These are phyloP conservation scores for Macrosoma leucophasiata DNA, from an alignment of 2,888 invertebrate species.

Conservation along the genomic window DNA sequence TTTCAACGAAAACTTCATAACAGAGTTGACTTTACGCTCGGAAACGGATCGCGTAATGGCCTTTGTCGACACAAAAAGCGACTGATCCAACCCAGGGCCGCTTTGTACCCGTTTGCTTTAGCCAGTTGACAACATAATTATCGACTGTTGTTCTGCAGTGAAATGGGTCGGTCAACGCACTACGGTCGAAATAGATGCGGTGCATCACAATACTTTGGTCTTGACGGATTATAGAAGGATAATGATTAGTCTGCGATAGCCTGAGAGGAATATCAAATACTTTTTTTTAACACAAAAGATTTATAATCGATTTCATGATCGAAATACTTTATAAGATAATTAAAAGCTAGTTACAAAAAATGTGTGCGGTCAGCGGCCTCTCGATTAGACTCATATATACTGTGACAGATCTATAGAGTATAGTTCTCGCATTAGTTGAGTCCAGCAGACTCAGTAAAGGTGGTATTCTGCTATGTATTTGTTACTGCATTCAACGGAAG, in stretches of 20 bases:
- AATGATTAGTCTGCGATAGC: slow-evolving; percentile 1
- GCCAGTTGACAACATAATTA: slow-evolving; percentile 68
- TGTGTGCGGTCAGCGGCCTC: too few species aligned
- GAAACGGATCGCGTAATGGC: slow-evolving; percentile 68
- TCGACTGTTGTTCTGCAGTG: slow-evolving; percentile 44
- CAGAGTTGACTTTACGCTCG: slow-evolving; percentile 63
- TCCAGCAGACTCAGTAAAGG: too few species aligned
- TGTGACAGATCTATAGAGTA: too few species aligned
- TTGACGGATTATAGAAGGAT: slow-evolving; percentile 2
- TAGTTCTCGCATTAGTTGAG: too few species aligned
- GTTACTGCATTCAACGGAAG: too few species aligned
- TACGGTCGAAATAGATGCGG: slow-evolving; percentile 41
- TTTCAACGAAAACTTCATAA: slow-evolving; percentile 69
- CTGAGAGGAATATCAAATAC: too few species aligned
- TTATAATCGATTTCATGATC: too few species aligned
- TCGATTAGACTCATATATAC: too few species aligned
- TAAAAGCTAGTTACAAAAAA: too few species aligned
- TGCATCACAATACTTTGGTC: slow-evolving; percentile 14
- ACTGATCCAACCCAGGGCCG: slow-evolving; percentile 63
- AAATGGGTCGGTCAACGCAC: slow-evolving; percentile 55
- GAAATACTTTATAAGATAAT: too few species aligned
- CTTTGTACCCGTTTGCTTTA: slow-evolving; percentile 66
- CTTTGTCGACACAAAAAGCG: slow-evolving; percentile 69
- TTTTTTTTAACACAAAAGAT: too few species aligned
- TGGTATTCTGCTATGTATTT: too few species aligned